Evolutionary conservation across 1,140 invertebrate genomes (phyloP).

Genomic region (Drosophila seguyi): DNA sequence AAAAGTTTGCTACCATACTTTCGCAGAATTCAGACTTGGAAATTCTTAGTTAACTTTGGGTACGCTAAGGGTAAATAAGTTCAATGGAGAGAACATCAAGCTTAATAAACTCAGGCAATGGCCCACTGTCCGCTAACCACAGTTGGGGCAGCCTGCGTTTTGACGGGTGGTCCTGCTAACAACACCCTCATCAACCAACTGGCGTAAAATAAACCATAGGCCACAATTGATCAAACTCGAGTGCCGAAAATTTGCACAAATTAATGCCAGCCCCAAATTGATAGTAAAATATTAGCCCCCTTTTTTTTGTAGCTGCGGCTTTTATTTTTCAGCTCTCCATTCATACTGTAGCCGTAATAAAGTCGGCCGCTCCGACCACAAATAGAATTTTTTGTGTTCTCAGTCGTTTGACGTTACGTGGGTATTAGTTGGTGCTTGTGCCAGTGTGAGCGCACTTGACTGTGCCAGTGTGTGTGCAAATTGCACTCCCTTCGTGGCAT

Average conservation of each 20-base stretch:
- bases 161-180: slow-evolving; percentile 59
- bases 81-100: neutral
- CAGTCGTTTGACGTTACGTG: slow-evolving; percentile 52
- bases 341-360: slow-evolving; percentile 71
- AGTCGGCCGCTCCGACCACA: slow-evolving; percentile 69
- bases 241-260: slow-evolving; percentile 73
- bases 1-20: neutral
- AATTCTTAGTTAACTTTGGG: neutral
- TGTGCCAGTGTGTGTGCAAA: slow-evolving; percentile 60
- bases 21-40: neutral
- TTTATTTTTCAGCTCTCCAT: slow-evolving; percentile 23
- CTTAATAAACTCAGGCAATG: slow-evolving; percentile 1
- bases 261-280: slow-evolving; percentile 70
- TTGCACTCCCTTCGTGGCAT: slow-evolving; percentile 70
- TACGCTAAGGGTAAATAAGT: neutral
- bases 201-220: slow-evolving; percentile 36
- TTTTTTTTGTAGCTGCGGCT: slow-evolving; percentile 24
- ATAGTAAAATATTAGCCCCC: slow-evolving; percentile 69
- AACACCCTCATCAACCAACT: slow-evolving; percentile 20
- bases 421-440: slow-evolving; percentile 40
- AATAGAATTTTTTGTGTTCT: slow-evolving; percentile 77
- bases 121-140: slow-evolving; percentile 26
- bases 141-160: slow-evolving; percentile 38
- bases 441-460: slow-evolving; percentile 15
- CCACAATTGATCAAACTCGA: slow-evolving; percentile 69